phyloP scores from a whole-genome alignment of 2,113 vertebrate genomes.

The Dolichallabes microphthalmus region DNA sequence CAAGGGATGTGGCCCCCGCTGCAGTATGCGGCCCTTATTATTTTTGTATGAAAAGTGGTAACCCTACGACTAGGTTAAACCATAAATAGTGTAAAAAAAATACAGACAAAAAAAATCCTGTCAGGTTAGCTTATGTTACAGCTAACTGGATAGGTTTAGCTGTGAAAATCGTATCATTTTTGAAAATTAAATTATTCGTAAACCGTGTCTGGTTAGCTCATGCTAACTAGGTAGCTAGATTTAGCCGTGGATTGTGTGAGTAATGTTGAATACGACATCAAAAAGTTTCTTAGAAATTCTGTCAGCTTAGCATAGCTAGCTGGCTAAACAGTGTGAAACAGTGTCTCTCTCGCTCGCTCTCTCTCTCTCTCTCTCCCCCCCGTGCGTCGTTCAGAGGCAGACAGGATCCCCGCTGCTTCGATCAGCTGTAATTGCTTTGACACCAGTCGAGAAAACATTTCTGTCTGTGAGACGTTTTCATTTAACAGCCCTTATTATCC shows the following conservation, averaged over 20 bases:
- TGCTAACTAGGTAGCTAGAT: neutral
- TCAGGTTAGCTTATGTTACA: neutral
- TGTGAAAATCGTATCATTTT: neutral
- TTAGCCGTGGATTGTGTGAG: neutral
- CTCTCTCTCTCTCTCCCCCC: neutral
- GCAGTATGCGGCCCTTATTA: too few relatives aligned
- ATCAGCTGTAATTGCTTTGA: constrained; percentile 60
- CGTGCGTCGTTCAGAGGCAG: neutral
- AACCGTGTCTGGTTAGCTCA: neutral
- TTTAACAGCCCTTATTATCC: constrained; percentile 62
- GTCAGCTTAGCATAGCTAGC: neutral
- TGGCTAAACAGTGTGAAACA: neutral
- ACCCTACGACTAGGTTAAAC: too few relatives aligned
- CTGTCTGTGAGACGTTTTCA: constrained; percentile 63
- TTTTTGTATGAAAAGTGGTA: too few relatives aligned
- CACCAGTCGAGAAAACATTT: constrained; percentile 61
- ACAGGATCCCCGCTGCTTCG: constrained; percentile 24
- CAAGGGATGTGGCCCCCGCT: too few relatives aligned
- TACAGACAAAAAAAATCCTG: too few relatives aligned
- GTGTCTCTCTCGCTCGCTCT: constrained; percentile 4
- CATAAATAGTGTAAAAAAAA: too few relatives aligned
- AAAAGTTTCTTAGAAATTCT: neutral
- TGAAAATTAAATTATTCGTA: neutral
- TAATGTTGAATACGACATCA: neutral
- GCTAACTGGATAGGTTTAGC: too few relatives aligned